These are phyloP conservation scores for Nemotelus pantherinus DNA, from an alignment of 2,888 invertebrate genomes.

Conservation along the genomic window DNA sequence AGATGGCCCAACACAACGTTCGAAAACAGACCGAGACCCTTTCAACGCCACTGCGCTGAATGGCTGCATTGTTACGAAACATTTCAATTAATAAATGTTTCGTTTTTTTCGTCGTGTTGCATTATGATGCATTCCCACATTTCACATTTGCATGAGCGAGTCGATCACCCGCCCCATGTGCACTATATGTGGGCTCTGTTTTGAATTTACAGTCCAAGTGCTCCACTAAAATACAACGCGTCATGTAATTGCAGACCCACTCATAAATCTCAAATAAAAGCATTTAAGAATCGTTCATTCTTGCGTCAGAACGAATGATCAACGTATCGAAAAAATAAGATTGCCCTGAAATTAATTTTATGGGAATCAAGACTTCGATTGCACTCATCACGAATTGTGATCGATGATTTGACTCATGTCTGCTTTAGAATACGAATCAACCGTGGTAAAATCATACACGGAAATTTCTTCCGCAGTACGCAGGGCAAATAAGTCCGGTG, in stretches of 20 bases:
- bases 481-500: no score
- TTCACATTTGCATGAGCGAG: conserved; percentile 19
- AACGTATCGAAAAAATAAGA: background rate
- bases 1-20: background rate
- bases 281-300: background rate
- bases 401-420: no score
- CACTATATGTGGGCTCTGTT: background rate
- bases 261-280: background rate
- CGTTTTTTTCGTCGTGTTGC: conserved; percentile 3
- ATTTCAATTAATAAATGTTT: conserved; percentile 1
- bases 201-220: background rate
- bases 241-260: conserved; percentile 1
- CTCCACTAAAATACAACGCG: background rate
- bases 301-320: conserved; percentile 17
- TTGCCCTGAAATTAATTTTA: background rate
- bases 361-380: background rate
- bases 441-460: no score
- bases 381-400: no score
- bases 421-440: no score
- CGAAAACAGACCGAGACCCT: background rate
- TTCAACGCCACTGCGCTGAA: background rate
- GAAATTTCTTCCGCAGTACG: no score
- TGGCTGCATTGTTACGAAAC: conserved; percentile 18
- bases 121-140: conserved; percentile 22
- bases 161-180: background rate